Evolutionary conservation across 2,888 invertebrate genomes (phyloP).

Genomic region (Chrysomela aeneicollis): DNA sequence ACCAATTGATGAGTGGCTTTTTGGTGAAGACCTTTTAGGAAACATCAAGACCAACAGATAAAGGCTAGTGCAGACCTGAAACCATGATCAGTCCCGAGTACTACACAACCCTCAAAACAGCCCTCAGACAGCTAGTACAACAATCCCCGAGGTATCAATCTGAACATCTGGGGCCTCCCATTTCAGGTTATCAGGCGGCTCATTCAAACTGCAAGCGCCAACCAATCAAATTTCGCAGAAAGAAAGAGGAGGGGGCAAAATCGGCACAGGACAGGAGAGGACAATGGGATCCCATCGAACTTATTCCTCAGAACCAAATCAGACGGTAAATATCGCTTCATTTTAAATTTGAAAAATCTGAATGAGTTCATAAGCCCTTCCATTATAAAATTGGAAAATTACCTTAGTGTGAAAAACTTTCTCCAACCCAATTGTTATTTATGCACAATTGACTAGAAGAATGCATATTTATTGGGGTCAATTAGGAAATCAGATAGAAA

Average conservation of each 20-base stretch:
- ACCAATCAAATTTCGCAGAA: not conserved
- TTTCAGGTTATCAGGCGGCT: not conserved
- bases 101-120: too few species aligned
- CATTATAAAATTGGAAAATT: too few species aligned
- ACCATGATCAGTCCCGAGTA: not conserved
- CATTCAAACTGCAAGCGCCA: constrained; percentile 1
- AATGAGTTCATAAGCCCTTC: too few species aligned
- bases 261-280: not conserved
- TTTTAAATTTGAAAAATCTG: not conserved
- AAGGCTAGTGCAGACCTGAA: constrained; percentile 68
- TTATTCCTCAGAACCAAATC: not conserved
- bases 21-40: constrained; percentile 8
- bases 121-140: not conserved
- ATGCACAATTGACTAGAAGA: too few species aligned
- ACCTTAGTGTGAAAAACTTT: too few species aligned
- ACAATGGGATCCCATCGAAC: not conserved
- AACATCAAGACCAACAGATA: constrained; percentile 10
- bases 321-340: not conserved
- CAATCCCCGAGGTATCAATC: too few species aligned
- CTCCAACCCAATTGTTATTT: too few species aligned
- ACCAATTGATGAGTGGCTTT: constrained; percentile 17
- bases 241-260: not conserved
- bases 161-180: too few species aligned
- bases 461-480: too few species aligned
- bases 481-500: too few species aligned